Evolutionary conservation across 2,888 invertebrate genomes (phyloP).

Genomic region (Andricus quercusramuli): DNA sequence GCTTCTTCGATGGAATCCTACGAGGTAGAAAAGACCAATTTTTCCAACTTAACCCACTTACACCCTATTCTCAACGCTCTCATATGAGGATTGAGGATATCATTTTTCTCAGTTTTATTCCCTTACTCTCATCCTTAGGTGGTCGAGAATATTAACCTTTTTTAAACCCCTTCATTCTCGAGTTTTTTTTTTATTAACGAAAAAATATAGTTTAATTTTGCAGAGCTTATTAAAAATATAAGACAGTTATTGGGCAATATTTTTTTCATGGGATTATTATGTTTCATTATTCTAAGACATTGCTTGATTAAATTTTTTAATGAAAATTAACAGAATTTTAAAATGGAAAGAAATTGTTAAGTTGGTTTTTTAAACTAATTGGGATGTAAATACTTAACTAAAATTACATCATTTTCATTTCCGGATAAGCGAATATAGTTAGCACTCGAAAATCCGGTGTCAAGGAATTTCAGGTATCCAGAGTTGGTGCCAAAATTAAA

Average conservation of each 20-base stretch:
- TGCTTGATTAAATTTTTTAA: too few species aligned
- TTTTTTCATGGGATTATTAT: too few species aligned
- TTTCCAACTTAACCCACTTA: conserved; percentile 9
- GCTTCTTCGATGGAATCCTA: neutral
- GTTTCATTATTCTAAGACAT: too few species aligned
- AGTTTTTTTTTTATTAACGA: neutral
- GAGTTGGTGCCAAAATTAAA: neutral
- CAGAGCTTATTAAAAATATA: neutral
- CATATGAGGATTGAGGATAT: conserved; percentile 4
- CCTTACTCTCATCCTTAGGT: neutral
- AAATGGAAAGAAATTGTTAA: neutral
- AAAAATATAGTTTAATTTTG: neutral
- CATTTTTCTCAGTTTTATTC: conserved; percentile 1
- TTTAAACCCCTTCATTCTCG: neutral
- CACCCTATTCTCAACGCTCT: conserved; percentile 1
- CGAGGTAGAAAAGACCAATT: neutral
- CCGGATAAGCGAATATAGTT: neutral
- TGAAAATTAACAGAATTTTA: neutral
- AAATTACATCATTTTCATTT: neutral
- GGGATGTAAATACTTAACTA: neutral
- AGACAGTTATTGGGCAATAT: neutral
- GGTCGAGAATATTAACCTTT: neutral
- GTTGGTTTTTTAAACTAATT: neutral
- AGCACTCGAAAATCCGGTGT: neutral
- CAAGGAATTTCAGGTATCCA: neutral